These are phyloP conservation scores for Rhimphoctona megacephalus DNA, from an alignment of 2,888 invertebrate species.

Conservation along the genomic window DNA sequence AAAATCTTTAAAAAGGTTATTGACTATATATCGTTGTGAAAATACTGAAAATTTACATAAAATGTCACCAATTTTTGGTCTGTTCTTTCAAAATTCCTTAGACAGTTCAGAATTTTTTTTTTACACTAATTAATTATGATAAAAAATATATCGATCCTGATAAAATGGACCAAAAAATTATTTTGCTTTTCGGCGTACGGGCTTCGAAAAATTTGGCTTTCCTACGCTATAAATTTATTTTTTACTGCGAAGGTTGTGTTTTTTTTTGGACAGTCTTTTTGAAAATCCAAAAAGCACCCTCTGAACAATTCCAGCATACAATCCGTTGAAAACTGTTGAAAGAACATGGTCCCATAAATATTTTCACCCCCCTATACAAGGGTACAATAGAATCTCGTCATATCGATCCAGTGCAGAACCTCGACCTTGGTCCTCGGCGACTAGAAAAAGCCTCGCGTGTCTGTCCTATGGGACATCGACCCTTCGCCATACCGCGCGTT, in stretches of 20 bases:
- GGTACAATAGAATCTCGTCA: slow-evolving; percentile 45
- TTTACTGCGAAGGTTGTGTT: neutral
- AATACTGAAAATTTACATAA: too few species aligned
- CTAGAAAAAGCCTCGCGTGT: slow-evolving; percentile 70
- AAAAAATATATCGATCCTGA: too few species aligned
- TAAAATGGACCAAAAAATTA: too few species aligned
- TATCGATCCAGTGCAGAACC: slow-evolving; percentile 80
- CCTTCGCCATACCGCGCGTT: slow-evolving; percentile 56
- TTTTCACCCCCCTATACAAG: neutral
- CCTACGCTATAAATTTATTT: neutral
- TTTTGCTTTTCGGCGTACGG: too few species aligned
- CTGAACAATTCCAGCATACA: neutral
- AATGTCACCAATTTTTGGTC: too few species aligned
- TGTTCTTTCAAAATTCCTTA: too few species aligned
- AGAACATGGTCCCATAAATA: neutral
- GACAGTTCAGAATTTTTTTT: too few species aligned
- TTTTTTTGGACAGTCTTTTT: neutral
- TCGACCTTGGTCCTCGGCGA: slow-evolving; percentile 82
- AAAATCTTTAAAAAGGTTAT: too few species aligned
- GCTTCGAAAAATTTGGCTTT: too few species aligned
- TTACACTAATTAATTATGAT: too few species aligned
- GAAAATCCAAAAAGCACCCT: too few species aligned
- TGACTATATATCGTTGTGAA: too few species aligned
- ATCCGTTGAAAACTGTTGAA: neutral
- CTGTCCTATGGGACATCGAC: slow-evolving; percentile 71